Evolutionary conservation across 2,888 invertebrate species (phyloP).

Genomic region (Villa cingulata): DNA sequence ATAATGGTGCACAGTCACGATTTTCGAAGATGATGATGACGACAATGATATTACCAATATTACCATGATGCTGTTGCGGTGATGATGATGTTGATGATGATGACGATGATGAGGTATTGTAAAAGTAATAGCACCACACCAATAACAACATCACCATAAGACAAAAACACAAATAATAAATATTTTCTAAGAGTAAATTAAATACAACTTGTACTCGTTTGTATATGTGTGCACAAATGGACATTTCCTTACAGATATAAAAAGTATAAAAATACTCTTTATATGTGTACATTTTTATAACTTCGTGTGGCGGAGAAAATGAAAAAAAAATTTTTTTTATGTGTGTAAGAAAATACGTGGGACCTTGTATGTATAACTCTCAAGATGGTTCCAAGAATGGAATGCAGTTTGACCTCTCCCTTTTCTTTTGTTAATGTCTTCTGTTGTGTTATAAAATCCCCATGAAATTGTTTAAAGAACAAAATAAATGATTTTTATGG

Average conservation of each 20-base stretch:
- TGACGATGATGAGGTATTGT: background rate
- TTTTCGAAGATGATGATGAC: no score
- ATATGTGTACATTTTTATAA: no score
- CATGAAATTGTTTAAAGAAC: background rate
- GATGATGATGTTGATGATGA: background rate
- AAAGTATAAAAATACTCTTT: no score
- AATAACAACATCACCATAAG: background rate
- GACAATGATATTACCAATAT: no score
- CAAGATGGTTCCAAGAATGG: conserved; percentile 7
- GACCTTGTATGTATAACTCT: background rate
- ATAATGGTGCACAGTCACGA: no score
- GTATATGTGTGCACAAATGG: no score
- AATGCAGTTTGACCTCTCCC: conserved; percentile 12
- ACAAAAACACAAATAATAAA: background rate
- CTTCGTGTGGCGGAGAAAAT: no score
- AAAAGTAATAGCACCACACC: background rate
- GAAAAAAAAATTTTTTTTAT: background rate
- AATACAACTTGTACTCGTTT: no score
- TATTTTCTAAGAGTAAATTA: no score
- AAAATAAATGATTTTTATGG: background rate
- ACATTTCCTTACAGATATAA: no score
- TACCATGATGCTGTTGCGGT: background rate
- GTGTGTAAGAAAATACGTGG: background rate
- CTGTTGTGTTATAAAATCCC: background rate
- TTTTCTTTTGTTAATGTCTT: conserved; percentile 4